Evolutionary conservation across 2,888 invertebrate species (phyloP).

Genomic region (Pyrrhosoma nymphula): DNA sequence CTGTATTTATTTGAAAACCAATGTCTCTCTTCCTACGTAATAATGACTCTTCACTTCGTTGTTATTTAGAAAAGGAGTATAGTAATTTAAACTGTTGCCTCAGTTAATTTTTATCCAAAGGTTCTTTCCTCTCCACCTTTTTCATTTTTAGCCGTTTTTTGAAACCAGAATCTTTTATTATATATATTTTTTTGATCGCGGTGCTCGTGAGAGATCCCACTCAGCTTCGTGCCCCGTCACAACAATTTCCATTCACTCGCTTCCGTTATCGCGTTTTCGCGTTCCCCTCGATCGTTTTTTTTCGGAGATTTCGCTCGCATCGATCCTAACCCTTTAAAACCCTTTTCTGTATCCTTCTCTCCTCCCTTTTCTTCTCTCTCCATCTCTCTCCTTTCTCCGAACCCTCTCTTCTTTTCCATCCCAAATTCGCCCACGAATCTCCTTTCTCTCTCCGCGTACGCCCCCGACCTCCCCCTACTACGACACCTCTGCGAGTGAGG

Average conservation of each 20-base stretch:
- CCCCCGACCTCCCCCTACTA: neutral
- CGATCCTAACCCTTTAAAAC: too few species aligned
- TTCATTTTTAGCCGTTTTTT: neutral
- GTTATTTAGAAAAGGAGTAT: too few species aligned
- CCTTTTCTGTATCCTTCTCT: too few species aligned
- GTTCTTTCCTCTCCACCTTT: neutral
- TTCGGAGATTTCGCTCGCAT: too few species aligned
- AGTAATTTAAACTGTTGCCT: too few species aligned
- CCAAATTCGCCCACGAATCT: neutral
- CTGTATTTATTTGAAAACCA: too few species aligned
- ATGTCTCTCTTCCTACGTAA: too few species aligned
- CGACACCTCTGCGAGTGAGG: conserved; percentile 9
- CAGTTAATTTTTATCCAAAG: too few species aligned
- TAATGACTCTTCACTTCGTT: too few species aligned
- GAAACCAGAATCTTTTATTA: neutral
- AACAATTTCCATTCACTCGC: neutral
- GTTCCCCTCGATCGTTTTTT: too few species aligned
- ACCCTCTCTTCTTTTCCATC: neutral
- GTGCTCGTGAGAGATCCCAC: neutral
- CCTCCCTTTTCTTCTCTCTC: too few species aligned
- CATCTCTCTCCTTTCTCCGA: neutral
- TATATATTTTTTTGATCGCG: neutral
- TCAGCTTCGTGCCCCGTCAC: neutral
- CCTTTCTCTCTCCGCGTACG: neutral
- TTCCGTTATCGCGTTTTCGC: too few species aligned